phyloP scores from a whole-genome alignment of 2,888 invertebrate species.

The Hanleya hanleyi region DNA sequence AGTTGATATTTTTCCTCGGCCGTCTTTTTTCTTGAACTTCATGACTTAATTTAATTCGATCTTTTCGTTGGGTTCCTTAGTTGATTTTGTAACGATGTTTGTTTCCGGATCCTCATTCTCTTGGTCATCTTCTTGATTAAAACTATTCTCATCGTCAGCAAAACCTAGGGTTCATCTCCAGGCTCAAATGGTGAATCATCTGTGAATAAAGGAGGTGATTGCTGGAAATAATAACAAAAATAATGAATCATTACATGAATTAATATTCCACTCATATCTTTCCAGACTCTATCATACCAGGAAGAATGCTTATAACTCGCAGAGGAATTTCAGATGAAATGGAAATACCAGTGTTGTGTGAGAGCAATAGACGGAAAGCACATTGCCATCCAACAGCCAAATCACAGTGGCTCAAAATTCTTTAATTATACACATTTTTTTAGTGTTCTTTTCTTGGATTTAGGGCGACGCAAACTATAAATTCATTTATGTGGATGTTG shows the following conservation, averaged over 20 bases:
- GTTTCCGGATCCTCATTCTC: no score
- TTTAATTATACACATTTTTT: conserved; percentile 30
- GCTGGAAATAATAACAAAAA: background rate
- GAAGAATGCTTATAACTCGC: conserved; percentile 7
- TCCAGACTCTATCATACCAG: conserved; percentile 3
- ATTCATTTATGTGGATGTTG: conserved; percentile 28
- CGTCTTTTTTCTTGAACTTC: no score
- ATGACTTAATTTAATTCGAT: no score
- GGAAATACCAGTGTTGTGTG: conserved; percentile 5
- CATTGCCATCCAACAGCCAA: conserved; percentile 7
- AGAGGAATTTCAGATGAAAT: background rate
- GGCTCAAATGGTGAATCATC: background rate
- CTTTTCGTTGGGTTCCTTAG: no score
- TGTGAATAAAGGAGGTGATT: background rate
- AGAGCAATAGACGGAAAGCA: conserved; percentile 15
- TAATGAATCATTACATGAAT: background rate
- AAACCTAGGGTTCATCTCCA: background rate
- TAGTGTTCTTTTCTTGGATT: conserved; percentile 17
- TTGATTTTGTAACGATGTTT: no score
- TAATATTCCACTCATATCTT: background rate
- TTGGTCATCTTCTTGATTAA: no score
- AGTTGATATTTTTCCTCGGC: no score
- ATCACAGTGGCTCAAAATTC: conserved; percentile 11
- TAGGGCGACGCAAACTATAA: conserved; percentile 27
- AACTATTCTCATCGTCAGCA: no score